Conservation (phyloP, 2,888 invertebrate species). For the Lasiommata megera region DNA sequence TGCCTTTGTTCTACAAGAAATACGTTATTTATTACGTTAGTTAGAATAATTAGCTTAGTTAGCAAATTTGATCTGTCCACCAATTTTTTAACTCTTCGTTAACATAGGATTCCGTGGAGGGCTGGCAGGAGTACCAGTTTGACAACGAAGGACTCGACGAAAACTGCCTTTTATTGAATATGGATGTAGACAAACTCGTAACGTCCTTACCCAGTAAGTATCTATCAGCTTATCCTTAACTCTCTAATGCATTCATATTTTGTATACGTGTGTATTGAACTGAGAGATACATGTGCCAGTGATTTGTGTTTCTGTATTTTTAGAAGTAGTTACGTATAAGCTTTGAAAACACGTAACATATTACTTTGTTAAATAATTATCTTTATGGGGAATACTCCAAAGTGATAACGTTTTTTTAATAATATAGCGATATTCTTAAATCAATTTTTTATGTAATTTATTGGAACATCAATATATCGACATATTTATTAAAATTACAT, state of each 20-base stretch:
- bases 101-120: conserved; percentile 69
- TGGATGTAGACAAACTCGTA: conserved; percentile 66
- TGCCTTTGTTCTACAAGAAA: too few relatives aligned
- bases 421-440: too few relatives aligned
- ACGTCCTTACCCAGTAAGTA: conserved; percentile 35
- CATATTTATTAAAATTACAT: too few relatives aligned
- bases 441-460: too few relatives aligned
- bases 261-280: not conserved
- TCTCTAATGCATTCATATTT: not conserved
- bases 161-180: conserved; percentile 69
- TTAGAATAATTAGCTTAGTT: too few relatives aligned
- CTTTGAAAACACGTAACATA: not conserved
- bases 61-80: too few relatives aligned
- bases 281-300: not conserved
- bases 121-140: conserved; percentile 70
- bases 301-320: not conserved
- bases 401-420: too few relatives aligned
- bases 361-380: not conserved
- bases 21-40: too few relatives aligned
- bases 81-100: too few relatives aligned
- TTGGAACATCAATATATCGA: too few relatives aligned
- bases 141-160: conserved; percentile 71
- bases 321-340: not conserved
- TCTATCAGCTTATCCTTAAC: not conserved
- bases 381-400: too few relatives aligned